A percentile compares a stretch with the other conserved stretches of the same genome.
phyloP scores from a whole-genome alignment of 2,113 vertebrate species.

The Crotophaga sulcirostris region DNA sequence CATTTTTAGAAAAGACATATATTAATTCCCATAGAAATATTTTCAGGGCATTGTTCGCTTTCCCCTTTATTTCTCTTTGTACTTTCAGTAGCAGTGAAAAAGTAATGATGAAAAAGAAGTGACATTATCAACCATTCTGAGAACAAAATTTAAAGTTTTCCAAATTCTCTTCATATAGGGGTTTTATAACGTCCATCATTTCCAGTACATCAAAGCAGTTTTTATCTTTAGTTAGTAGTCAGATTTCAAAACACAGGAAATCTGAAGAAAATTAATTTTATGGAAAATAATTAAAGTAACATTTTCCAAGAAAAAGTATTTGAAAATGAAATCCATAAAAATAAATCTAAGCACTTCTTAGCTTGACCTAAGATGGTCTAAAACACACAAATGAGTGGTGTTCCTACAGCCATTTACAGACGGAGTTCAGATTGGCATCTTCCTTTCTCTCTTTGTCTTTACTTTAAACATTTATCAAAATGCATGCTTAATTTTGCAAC shows the following conservation, averaged over 20 bases:
- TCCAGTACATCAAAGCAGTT: not conserved
- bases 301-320: not conserved
- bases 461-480: not conserved
- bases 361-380: not conserved
- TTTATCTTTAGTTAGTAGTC: slow-evolving; percentile 2
- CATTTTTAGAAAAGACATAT: not conserved
- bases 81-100: not conserved
- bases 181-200: not conserved
- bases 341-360: not conserved
- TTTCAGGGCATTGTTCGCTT: not conserved
- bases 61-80: not conserved
- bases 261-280: not conserved
- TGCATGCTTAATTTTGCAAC: no score
- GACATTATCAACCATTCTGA: not conserved
- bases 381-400: not conserved
- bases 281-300: not conserved
- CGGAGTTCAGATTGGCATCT: not conserved
- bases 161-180: not conserved
- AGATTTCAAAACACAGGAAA: not conserved
- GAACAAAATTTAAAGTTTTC: not conserved
- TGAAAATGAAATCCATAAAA: not conserved
- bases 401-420: not conserved
- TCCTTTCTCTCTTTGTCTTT: not conserved
- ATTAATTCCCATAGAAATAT: not conserved
- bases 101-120: not conserved